phyloP scores from a whole-genome alignment of 2,113 vertebrate species.

The Pampusana beccarii region DNA sequence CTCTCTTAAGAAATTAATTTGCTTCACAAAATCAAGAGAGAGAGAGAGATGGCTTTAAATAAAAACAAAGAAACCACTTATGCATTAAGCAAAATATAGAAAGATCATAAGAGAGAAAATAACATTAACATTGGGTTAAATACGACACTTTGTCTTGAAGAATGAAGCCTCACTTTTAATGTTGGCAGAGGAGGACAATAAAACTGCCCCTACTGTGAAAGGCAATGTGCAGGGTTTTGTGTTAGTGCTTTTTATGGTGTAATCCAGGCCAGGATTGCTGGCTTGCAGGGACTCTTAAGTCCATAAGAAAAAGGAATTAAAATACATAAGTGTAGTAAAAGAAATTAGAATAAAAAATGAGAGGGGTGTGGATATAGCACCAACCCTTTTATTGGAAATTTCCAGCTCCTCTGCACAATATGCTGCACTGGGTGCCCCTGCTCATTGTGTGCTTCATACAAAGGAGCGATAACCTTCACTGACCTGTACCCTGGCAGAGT shows the following conservation, averaged over 20 bases:
- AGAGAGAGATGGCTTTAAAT: not conserved
- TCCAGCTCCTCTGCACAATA: not conserved
- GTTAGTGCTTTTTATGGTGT: not conserved
- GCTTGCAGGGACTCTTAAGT: not conserved
- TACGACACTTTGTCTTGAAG: not conserved
- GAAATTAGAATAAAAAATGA: not conserved
- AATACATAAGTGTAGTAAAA: constrained; percentile 41
- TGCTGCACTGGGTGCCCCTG: not conserved
- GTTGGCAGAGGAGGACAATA: not conserved
- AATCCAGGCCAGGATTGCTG: not conserved
- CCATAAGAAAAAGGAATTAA: constrained; percentile 43
- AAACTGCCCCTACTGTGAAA: not conserved
- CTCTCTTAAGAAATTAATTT: not conserved
- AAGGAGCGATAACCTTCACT: not conserved
- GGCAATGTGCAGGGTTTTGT: not conserved
- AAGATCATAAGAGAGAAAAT: not conserved
- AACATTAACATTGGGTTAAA: not conserved
- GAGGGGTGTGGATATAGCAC: not conserved
- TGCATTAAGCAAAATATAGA: not conserved
- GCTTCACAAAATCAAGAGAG: not conserved
- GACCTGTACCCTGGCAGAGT: not conserved
- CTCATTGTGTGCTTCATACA: not conserved
- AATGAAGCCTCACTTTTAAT: not conserved
- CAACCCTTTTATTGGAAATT: not conserved
- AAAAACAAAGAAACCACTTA: not conserved